Percentiles rank a stretch among this genome's conserved stretches.
phyloP scores from a whole-genome alignment of 2,888 invertebrate species.

The Yponomeuta malinellus region DNA sequence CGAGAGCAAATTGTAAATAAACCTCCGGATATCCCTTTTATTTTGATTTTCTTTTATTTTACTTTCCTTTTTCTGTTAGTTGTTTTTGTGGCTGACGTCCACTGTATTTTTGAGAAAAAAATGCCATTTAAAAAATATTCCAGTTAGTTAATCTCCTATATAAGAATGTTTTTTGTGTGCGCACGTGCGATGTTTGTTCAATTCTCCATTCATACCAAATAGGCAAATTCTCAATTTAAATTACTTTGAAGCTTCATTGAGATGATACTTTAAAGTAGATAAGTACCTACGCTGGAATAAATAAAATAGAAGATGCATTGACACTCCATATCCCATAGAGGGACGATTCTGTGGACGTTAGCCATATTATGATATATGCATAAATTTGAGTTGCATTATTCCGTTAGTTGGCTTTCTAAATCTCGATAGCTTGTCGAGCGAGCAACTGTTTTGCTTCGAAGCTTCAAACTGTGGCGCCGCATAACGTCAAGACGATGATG shows the following conservation, averaged over 20 bases:
- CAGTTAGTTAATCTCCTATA: not conserved
- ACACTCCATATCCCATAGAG: too few species aligned
- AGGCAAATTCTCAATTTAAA: too few species aligned
- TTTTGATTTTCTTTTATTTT: slow-evolving; percentile 72
- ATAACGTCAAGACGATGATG: not conserved
- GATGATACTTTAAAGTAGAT: too few species aligned
- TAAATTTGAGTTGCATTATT: not conserved
- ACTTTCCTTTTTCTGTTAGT: slow-evolving; percentile 23
- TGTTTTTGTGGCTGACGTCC: slow-evolving; percentile 19
- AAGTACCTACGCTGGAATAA: too few species aligned
- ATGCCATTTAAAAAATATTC: not conserved
- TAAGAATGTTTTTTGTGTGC: too few species aligned
- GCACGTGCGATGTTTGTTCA: too few species aligned
- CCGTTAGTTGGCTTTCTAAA: not conserved
- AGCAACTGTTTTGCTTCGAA: not conserved
- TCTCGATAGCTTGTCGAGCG: not conserved
- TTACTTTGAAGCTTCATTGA: too few species aligned
- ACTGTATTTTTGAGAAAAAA: slow-evolving; percentile 8
- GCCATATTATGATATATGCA: not conserved
- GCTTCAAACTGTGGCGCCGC: not conserved
- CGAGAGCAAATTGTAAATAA: slow-evolving; percentile 72
- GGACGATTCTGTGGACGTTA: not conserved
- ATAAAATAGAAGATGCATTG: too few species aligned
- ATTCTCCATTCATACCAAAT: too few species aligned
- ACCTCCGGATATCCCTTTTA: slow-evolving; percentile 73